Conservation (phyloP, 2,797 vertebrate species). For the Luscinia megarhynchos region DNA sequence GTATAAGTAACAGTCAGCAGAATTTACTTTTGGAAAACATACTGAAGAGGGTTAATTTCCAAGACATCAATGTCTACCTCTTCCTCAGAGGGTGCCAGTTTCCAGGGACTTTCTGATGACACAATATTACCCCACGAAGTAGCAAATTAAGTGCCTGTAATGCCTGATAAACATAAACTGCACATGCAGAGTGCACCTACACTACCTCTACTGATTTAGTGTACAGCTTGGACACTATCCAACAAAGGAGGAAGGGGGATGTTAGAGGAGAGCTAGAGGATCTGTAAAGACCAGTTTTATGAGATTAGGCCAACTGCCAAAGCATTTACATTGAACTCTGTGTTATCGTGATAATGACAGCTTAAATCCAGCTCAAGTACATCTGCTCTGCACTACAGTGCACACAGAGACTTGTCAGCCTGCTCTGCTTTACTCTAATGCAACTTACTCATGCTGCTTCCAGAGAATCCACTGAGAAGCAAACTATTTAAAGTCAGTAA, state of each 20-base stretch:
- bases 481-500: not conserved
- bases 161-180: not conserved
- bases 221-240: not conserved
- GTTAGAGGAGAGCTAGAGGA: not conserved
- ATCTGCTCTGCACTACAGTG: not conserved
- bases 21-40: not conserved
- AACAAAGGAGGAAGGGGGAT: not conserved
- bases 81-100: not conserved
- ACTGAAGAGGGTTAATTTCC: not conserved
- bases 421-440: not conserved
- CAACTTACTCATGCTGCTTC: rapidly evolving
- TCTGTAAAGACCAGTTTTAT: slow-evolving; percentile 22
- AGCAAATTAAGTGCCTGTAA: not conserved
- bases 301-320: not conserved
- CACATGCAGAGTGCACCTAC: not conserved
- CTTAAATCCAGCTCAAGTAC: not conserved
- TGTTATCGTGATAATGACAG: not conserved
- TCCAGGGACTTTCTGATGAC: not conserved
- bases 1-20: not conserved
- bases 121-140: not conserved
- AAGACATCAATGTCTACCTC: not conserved
- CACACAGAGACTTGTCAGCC: not conserved
- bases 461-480: not conserved
- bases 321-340: slow-evolving; percentile 13
- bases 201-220: not conserved